phyloP scores from a whole-genome alignment of 2,113 vertebrate species.

The Poeciliopsis occidentalis region DNA sequence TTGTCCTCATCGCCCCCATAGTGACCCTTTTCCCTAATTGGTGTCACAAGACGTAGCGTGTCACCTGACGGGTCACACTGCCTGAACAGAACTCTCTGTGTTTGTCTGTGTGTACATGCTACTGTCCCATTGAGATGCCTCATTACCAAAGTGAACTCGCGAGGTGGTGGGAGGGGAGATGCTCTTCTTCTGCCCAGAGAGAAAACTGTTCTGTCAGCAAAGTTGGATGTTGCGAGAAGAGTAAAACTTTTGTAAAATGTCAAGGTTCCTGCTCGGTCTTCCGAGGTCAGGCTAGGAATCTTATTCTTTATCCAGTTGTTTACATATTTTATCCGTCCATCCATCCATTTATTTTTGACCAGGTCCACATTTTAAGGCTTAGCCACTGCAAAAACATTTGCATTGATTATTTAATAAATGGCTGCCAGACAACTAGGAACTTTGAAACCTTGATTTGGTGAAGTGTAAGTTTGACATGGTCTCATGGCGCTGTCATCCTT shows the following conservation, averaged over 20 bases:
- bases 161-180: slow-evolving; percentile 8
- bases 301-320: too few species aligned
- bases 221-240: not conserved
- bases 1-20: slow-evolving; percentile 37
- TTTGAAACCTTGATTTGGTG: too few species aligned
- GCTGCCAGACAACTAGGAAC: too few species aligned
- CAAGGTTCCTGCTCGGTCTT: not conserved
- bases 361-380: too few species aligned
- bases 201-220: not conserved
- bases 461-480: not conserved
- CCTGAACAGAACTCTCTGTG: slow-evolving; percentile 65
- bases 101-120: slow-evolving; percentile 1
- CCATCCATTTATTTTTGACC: too few species aligned
- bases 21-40: slow-evolving; percentile 59
- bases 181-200: not conserved
- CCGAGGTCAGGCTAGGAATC: too few species aligned
- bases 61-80: slow-evolving; percentile 44
- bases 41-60: slow-evolving; percentile 68
- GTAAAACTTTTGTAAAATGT: not conserved
- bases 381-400: too few species aligned
- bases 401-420: too few species aligned
- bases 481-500: not conserved
- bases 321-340: too few species aligned
- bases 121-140: slow-evolving; percentile 41
- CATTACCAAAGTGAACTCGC: slow-evolving; percentile 41